Conservation (phyloP, 2,797 vertebrate genomes). For the Rhabdomys pumilio region DNA sequence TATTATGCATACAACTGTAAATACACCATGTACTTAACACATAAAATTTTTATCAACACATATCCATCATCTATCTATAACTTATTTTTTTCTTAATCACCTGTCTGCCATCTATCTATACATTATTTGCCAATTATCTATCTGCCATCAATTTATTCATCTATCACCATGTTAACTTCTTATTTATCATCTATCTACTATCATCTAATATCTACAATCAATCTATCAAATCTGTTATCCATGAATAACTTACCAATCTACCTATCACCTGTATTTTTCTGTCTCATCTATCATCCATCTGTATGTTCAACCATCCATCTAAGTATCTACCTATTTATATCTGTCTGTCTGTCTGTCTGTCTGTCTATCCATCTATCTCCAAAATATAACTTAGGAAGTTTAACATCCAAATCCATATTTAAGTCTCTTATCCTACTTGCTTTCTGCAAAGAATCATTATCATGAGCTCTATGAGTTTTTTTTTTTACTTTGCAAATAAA, state of each 20-base stretch:
- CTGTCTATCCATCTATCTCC: background rate
- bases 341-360: background rate
- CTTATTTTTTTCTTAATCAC: background rate
- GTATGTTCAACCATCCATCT: background rate
- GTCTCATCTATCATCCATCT: background rate
- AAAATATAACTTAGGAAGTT: background rate
- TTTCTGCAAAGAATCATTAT: background rate
- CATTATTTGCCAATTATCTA: background rate
- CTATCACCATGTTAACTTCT: background rate
- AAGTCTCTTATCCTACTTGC: background rate
- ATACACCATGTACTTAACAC: background rate
- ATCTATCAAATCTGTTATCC: too few species aligned
- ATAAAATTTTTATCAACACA: background rate
- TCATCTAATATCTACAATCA: background rate
- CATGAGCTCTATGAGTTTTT: too few species aligned
- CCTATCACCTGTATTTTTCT: background rate
- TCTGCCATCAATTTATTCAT: background rate
- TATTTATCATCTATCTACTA: background rate
- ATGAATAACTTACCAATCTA: background rate
- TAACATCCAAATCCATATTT: background rate
- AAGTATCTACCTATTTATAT: background rate
- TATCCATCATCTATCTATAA: background rate
- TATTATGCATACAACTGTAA: background rate
- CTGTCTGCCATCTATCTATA: background rate
- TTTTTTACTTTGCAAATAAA: background rate